phyloP scores from a whole-genome alignment of 2,888 invertebrate species.

The Belgica antarctica region DNA sequence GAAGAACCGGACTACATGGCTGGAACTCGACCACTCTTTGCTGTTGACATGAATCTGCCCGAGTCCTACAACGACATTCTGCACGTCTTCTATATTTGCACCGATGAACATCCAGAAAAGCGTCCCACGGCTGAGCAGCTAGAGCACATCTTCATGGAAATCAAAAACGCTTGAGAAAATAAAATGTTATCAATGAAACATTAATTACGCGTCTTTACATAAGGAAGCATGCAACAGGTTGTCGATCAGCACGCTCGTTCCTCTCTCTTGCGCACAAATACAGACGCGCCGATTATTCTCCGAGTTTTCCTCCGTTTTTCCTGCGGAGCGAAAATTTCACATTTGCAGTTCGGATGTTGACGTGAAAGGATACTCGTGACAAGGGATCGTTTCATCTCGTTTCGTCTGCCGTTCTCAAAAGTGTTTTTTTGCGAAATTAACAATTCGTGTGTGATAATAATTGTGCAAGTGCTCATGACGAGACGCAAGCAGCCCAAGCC shows the following conservation, averaged over 20 bases:
- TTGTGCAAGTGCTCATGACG: slow-evolving; percentile 34
- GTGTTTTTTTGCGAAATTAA: slow-evolving; percentile 15
- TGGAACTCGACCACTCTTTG: slow-evolving; percentile 72
- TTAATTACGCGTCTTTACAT: not conserved
- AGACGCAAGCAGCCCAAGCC: slow-evolving; percentile 39
- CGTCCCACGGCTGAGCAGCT: slow-evolving; percentile 64
- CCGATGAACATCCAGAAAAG: slow-evolving; percentile 59
- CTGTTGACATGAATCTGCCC: slow-evolving; percentile 60
- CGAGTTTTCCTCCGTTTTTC: slow-evolving; percentile 30
- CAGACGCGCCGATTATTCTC: not conserved
- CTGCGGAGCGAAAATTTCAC: slow-evolving; percentile 4
- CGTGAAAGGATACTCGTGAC: slow-evolving; percentile 20
- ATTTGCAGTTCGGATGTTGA: slow-evolving; percentile 40
- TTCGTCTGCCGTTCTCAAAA: not conserved
- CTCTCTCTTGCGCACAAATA: slow-evolving; percentile 12
- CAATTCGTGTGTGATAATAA: slow-evolving; percentile 4
- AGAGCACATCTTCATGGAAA: slow-evolving; percentile 27
- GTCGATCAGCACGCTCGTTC: slow-evolving; percentile 3
- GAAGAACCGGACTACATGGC: slow-evolving; percentile 45
- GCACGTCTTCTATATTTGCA: slow-evolving; percentile 70
- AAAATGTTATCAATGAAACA: not conserved
- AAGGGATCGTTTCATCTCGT: not conserved
- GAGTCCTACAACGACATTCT: slow-evolving; percentile 64
- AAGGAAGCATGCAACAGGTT: slow-evolving; percentile 33
- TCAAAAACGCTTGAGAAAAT: not conserved